phyloP scores from a whole-genome alignment of 2,797 vertebrate genomes.

The Salarias fasciatus region DNA sequence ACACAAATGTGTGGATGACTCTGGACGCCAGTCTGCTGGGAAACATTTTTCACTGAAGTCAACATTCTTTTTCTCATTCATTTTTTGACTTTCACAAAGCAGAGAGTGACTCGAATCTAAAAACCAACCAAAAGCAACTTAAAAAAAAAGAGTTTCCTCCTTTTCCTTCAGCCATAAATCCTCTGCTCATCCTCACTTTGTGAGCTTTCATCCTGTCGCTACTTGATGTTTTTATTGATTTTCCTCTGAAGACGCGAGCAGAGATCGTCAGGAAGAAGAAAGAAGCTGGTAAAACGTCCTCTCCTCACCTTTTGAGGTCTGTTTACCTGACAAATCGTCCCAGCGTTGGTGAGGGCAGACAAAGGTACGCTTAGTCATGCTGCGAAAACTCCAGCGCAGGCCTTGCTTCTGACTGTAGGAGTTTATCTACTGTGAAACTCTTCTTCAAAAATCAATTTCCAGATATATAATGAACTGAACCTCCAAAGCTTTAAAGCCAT shows the following conservation, averaged over 20 bases:
- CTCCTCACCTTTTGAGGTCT: conserved; percentile 25
- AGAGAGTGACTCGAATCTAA: too few relatives aligned
- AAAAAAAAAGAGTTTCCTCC: too few relatives aligned
- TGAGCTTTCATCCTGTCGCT: neutral
- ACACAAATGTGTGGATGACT: too few relatives aligned
- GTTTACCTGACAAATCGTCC: conserved; percentile 10
- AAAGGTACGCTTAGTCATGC: conserved; percentile 39
- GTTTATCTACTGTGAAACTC: conserved; percentile 16
- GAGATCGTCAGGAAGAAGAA: conserved; percentile 5
- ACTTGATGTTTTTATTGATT: conserved; percentile 32
- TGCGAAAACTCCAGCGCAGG: conserved; percentile 15
- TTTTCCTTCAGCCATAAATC: too few relatives aligned
- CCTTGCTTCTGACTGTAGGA: conserved; percentile 14
- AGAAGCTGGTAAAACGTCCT: conserved; percentile 16
- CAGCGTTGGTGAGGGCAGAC: conserved; percentile 17
- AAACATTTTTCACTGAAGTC: too few relatives aligned
- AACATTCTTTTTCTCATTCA: too few relatives aligned
- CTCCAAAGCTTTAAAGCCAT: neutral
- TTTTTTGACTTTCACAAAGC: too few relatives aligned
- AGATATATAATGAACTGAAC: conserved; percentile 5
- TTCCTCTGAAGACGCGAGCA: conserved; percentile 29
- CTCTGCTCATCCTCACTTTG: neutral
- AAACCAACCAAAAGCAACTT: neutral
- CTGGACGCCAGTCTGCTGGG: too few relatives aligned
- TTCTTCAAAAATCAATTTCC: conserved; percentile 33